These are phyloP conservation scores for Anadara kagoshimensis DNA, from an alignment of 1,140 invertebrate genomes.

Conservation along the genomic window DNA sequence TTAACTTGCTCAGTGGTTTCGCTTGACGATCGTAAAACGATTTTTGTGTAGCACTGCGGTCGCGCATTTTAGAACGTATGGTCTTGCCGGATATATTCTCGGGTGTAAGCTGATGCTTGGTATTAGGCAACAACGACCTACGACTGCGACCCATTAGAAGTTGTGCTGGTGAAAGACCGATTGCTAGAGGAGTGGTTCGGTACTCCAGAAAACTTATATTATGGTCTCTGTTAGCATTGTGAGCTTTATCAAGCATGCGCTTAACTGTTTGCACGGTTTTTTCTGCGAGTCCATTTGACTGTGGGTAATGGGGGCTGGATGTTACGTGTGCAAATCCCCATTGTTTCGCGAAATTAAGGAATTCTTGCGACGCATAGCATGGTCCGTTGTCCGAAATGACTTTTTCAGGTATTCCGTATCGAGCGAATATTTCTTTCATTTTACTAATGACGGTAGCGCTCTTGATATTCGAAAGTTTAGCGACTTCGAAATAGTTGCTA, in stretches of 20 bases:
- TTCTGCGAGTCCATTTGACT: slow-evolving; percentile 35
- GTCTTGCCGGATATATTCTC: not conserved
- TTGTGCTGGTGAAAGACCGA: slow-evolving; percentile 31
- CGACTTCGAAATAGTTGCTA: slow-evolving; percentile 43
- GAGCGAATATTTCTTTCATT: slow-evolving; percentile 32
- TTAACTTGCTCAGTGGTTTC: not conserved
- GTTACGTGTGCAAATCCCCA: slow-evolving; percentile 39
- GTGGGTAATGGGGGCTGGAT: slow-evolving; percentile 26
- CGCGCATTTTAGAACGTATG: not conserved
- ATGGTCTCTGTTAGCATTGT: slow-evolving; percentile 27
- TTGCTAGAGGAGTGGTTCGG: slow-evolving; percentile 28
- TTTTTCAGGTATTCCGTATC: slow-evolving; percentile 36
- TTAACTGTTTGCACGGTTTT: slow-evolving; percentile 38
- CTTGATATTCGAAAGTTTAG: slow-evolving; percentile 16
- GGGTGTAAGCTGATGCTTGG: not conserved
- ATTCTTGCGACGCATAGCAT: slow-evolving; percentile 30
- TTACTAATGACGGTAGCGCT: slow-evolving; percentile 30
- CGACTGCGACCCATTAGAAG: slow-evolving; percentile 19
- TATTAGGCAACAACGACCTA: slow-evolving; percentile 3
- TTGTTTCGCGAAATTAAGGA: slow-evolving; percentile 23
- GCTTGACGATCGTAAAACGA: not conserved
- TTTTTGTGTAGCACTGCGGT: not conserved
- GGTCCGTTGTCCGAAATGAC: slow-evolving; percentile 44
- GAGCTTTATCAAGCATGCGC: slow-evolving; percentile 29
- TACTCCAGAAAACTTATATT: slow-evolving; percentile 40